Conservation (phyloP, 2,113 vertebrate species). For the Pomatorhinus ruficollis region DNA sequence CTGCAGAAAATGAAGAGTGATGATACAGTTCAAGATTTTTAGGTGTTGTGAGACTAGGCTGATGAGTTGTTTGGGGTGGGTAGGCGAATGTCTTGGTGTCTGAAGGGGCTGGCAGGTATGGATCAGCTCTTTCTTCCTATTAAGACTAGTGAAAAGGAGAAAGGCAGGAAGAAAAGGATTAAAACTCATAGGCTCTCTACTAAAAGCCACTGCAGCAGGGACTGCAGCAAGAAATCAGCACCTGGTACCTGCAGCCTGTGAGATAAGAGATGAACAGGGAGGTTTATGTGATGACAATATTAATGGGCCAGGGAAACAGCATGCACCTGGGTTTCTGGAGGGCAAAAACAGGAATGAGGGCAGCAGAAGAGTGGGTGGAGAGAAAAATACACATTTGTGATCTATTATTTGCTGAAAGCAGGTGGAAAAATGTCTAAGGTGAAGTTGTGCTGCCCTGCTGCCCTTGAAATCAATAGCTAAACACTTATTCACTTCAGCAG, state of each 20-base stretch:
- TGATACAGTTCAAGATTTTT: not conserved
- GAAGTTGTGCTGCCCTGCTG: not conserved
- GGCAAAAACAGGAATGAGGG: not conserved
- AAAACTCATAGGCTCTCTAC: not conserved
- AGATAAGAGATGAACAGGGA: not conserved
- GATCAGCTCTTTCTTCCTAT: not conserved
- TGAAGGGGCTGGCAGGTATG: not conserved
- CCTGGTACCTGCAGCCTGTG: not conserved
- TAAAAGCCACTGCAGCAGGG: not conserved
- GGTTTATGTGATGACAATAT: not conserved
- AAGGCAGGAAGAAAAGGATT: not conserved
- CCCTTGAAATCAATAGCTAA: not conserved
- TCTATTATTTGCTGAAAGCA: not conserved
- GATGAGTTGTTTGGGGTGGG: not conserved
- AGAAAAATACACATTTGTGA: not conserved
- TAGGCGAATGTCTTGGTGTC: not conserved
- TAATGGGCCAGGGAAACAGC: not conserved
- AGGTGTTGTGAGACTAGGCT: not conserved
- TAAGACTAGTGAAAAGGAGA: not conserved
- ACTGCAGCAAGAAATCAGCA: not conserved
- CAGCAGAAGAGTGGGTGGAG: not conserved
- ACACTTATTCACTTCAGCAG: not conserved
- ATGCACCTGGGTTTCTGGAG: not conserved
- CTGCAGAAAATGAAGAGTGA: not conserved
- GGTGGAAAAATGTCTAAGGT: not conserved